These are phyloP conservation scores for Eutrigla gurnardus DNA, from an alignment of 2,797 vertebrate genomes.

Conservation along the genomic window DNA sequence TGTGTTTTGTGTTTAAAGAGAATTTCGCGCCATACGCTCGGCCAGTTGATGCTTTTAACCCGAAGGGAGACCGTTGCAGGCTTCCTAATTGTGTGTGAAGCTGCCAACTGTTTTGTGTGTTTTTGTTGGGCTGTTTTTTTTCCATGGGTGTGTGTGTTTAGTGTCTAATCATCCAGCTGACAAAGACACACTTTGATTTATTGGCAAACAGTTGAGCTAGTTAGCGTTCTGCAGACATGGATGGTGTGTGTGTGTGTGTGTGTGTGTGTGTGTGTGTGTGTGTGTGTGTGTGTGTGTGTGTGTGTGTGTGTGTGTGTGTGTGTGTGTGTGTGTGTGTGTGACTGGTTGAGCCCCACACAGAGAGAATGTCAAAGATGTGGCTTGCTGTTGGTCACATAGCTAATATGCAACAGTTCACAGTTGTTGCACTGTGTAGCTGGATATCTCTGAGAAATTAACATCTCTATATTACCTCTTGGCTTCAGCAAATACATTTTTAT, in stretches of 20 bases:
- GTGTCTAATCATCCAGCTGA: slow-evolving; percentile 91
- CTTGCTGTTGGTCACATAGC: slow-evolving; percentile 33
- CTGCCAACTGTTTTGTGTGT: slow-evolving; percentile 84
- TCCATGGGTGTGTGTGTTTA: slow-evolving; percentile 78
- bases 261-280: slow-evolving; percentile 21
- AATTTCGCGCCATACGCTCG: slow-evolving; percentile 76
- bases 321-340: slow-evolving; percentile 26
- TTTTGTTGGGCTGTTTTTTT: slow-evolving; percentile 21
- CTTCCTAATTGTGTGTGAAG: slow-evolving; percentile 90
- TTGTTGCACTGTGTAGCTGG: slow-evolving; percentile 15
- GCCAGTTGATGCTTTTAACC: slow-evolving; percentile 84
- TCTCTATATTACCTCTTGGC: slow-evolving; percentile 2
- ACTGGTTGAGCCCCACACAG: slow-evolving; percentile 18
- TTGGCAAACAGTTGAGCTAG: slow-evolving; percentile 91
- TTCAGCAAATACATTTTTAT: slow-evolving; percentile 4
- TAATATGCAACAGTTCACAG: slow-evolving; percentile 50
- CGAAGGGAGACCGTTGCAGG: slow-evolving; percentile 84
- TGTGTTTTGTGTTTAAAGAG: slow-evolving; percentile 86
- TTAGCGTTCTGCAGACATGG: slow-evolving; percentile 84
- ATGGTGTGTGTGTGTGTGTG: slow-evolving; percentile 33
- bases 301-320: slow-evolving; percentile 30
- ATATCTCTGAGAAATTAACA: background rate
- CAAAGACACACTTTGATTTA: slow-evolving; percentile 94
- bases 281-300: slow-evolving; percentile 34
- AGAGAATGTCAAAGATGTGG: slow-evolving; percentile 35